Base-by-base conservation (phyloP, 2,888 invertebrate species). In the Lasioglossum leucozonium region DNA sequence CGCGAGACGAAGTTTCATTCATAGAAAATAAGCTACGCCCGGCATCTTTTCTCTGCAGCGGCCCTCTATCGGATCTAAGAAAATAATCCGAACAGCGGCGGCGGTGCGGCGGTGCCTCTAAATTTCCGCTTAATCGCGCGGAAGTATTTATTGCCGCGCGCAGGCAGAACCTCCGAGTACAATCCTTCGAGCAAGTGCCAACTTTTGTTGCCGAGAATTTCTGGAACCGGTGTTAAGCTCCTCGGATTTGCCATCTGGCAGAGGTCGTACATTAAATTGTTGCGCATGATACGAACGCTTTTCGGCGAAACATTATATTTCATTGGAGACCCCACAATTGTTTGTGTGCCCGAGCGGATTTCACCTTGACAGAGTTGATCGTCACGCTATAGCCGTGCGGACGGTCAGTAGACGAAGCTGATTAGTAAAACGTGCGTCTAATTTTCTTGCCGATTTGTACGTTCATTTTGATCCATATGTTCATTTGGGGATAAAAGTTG, bases 121-220 rank as follows among this genome's bases (percentile, higher is more conserved):
- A 72, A 47, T 72, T 47, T 47, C 44, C n/a, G 18, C 47, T 72
- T 72, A 72, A 72, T 44, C 44, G 30, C 72, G 44, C 44, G 8
- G 18, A 72, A 22, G 72, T 47, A 72, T 72, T 72, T 47, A 72
- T 22, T 8, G 11, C 30, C 30, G 0, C 4, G 30, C n/a, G n/a
- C n/a, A n/a, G n/a, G n/a, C 30, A 3, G 22, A 37, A 18, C 30
- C 62, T 2, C 13, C 16, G 16, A 22, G 18, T 18, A 8, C 34
- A 72, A 30, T 72, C 10, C 47, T 47, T 30, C 72, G 72, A 13
- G 30, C 76, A 73, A 85, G 78, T 72, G 62, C 30, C 72, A 47
- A 72, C 72, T 47, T 72, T 47, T 11, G 58, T 26, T 44, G 13
- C 44, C 30, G 44, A 10, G 30, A 16, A 30, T 44, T 26, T 30